A percentile compares a stretch with the other conserved stretches of the same genome.
Conservation (phyloP, 1,140 invertebrate species). For the Bombus turneri region DNA sequence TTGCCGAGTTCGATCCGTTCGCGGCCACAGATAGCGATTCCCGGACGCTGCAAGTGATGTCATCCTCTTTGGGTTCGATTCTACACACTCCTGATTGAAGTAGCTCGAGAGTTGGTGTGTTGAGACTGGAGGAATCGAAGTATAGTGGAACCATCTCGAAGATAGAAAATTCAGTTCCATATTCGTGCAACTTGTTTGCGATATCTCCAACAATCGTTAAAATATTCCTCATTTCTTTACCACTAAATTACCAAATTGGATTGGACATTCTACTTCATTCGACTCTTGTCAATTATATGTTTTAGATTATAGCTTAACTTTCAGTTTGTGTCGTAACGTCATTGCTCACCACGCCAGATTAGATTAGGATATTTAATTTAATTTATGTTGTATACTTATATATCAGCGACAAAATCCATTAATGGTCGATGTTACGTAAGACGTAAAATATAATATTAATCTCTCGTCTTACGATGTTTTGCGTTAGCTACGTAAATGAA, state of each 20-base stretch:
- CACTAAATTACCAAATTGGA: background rate
- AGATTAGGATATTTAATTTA: background rate
- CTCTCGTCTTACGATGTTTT: too few relatives aligned
- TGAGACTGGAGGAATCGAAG: background rate
- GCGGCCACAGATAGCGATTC: conserved; percentile 25
- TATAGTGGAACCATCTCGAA: background rate
- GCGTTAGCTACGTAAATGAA: too few relatives aligned
- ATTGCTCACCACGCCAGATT: background rate
- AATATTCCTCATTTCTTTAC: background rate
- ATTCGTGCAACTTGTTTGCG: background rate
- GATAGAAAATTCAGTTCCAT: background rate
- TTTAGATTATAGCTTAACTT: background rate
- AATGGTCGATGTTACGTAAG: background rate
- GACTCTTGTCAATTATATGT: too few relatives aligned
- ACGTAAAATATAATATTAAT: too few relatives aligned
- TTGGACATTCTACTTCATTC: too few relatives aligned
- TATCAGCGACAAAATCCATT: background rate
- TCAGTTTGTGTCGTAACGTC: background rate
- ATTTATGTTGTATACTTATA: background rate
- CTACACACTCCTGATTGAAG: background rate
- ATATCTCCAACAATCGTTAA: background rate
- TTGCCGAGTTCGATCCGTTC: conserved; percentile 34
- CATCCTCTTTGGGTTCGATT: background rate
- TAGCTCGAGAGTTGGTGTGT: background rate
- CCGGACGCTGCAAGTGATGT: conserved; percentile 20